Evolutionary conservation across 2,888 invertebrate species (phyloP).

Genomic region (Leptinotarsa juncta): DNA sequence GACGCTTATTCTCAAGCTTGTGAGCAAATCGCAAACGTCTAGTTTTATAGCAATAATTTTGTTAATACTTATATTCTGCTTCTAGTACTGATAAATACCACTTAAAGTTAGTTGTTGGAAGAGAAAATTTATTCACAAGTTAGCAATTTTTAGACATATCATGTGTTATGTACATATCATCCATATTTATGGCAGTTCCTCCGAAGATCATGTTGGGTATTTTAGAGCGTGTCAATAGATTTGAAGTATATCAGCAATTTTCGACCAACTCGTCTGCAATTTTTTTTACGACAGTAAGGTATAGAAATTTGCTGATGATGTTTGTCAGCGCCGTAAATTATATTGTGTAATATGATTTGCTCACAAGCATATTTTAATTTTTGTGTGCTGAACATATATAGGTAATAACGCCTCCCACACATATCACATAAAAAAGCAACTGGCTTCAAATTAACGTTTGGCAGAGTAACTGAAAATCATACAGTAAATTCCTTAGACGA

Average conservation of each 20-base stretch:
- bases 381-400: conserved; percentile 2
- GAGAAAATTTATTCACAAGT: conserved; percentile 13
- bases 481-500: too few relatives aligned
- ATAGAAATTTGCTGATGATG: not conserved
- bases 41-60: conserved; percentile 37
- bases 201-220: not conserved
- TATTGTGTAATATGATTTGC: conserved; percentile 22
- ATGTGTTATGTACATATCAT: conserved; percentile 14
- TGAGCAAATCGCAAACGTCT: conserved; percentile 33
- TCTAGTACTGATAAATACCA: not conserved
- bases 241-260: not conserved
- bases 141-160: conserved; percentile 23
- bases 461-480: not conserved
- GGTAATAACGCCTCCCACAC: conserved; percentile 25
- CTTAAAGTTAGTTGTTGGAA: not conserved
- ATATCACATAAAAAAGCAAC: conserved; percentile 20
- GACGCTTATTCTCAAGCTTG: conserved; percentile 46
- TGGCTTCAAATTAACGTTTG: conserved; percentile 1
- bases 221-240: not conserved
- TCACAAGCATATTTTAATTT: conserved; percentile 13
- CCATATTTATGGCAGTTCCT: not conserved
- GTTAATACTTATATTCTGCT: not conserved
- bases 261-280: not conserved
- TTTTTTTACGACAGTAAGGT: not conserved
- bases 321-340: not conserved